A percentile compares a stretch with the other conserved stretches of the same genome.
phyloP scores from a whole-genome alignment of 2,888 invertebrate genomes.

The Marronus borbonicus region DNA sequence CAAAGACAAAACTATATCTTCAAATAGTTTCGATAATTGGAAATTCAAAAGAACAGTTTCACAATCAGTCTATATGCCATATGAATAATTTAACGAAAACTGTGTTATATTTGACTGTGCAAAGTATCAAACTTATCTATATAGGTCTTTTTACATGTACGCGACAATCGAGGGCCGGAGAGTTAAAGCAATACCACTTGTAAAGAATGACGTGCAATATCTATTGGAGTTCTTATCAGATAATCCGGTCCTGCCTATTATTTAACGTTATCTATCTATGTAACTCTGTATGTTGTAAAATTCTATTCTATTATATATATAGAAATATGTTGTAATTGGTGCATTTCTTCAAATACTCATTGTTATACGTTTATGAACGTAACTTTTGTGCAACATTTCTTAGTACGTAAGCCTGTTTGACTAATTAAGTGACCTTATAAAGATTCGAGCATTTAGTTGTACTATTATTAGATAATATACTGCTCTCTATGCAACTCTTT shows the following conservation, averaged over 20 bases:
- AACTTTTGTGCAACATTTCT: constrained; percentile 7
- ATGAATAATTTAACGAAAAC: constrained; percentile 15
- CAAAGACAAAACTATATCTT: neutral
- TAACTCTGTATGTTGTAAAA: constrained; percentile 1
- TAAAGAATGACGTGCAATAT: constrained; percentile 5
- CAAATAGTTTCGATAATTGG: neutral
- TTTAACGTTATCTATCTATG: constrained; percentile 6
- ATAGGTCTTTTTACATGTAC: neutral
- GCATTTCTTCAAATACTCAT: neutral
- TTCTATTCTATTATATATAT: neutral
- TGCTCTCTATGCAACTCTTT: constrained; percentile 16
- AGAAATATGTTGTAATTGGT: neutral
- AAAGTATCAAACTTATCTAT: constrained; percentile 8
- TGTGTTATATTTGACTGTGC: constrained; percentile 17
- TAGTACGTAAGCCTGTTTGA: neutral
- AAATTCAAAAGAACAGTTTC: neutral
- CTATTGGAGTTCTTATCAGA: neutral
- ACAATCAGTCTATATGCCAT: neutral
- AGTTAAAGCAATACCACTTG: neutral
- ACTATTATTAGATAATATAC: neutral
- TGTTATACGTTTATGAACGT: constrained; percentile 18
- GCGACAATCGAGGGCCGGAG: neutral
- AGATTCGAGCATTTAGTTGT: neutral
- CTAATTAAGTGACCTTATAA: constrained; percentile 1
- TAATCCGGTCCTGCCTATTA: neutral